Evolutionary conservation across 2,888 invertebrate species (phyloP).

Genomic region (Tipula helvola): DNA sequence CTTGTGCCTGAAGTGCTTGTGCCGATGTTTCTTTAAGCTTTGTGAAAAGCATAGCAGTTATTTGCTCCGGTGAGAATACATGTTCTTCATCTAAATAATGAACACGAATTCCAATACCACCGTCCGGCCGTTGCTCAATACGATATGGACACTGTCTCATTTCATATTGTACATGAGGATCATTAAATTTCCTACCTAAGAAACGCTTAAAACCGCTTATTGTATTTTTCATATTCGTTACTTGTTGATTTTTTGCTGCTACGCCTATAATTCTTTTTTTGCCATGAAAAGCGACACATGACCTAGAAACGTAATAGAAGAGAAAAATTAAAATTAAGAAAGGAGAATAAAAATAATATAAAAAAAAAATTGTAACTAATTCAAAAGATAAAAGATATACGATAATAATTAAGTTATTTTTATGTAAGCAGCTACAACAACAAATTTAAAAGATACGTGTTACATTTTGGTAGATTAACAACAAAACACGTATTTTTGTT

Average conservation of each 20-base stretch:
- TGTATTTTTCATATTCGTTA: conserved; percentile 96
- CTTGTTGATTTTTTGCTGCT: conserved; percentile 91
- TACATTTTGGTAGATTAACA: neutral
- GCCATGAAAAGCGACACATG: conserved; percentile 89
- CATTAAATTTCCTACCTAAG: conserved; percentile 79
- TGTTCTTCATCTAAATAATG: conserved; percentile 77
- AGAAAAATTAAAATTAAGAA: neutral
- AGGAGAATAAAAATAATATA: neutral
- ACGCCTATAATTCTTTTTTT: conserved; percentile 90
- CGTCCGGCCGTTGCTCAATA: conserved; percentile 62
- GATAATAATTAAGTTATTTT: neutral
- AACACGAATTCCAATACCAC: conserved; percentile 77
- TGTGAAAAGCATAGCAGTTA: conserved; percentile 91
- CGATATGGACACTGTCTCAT: conserved; percentile 65
- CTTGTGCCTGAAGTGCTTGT: conserved; percentile 70
- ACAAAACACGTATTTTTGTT: neutral
- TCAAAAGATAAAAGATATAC: neutral
- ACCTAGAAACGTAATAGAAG: conserved; percentile 44
- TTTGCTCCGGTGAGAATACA: conserved; percentile 83
- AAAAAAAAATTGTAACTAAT: neutral
- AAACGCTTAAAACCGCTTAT: conserved; percentile 87
- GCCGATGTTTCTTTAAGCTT: conserved; percentile 90
- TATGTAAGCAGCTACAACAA: neutral
- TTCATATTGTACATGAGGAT: conserved; percentile 80
- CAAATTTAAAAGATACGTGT: neutral